Conservation (phyloP, 2,888 invertebrate species). For the Ochlodes sylvanus region DNA sequence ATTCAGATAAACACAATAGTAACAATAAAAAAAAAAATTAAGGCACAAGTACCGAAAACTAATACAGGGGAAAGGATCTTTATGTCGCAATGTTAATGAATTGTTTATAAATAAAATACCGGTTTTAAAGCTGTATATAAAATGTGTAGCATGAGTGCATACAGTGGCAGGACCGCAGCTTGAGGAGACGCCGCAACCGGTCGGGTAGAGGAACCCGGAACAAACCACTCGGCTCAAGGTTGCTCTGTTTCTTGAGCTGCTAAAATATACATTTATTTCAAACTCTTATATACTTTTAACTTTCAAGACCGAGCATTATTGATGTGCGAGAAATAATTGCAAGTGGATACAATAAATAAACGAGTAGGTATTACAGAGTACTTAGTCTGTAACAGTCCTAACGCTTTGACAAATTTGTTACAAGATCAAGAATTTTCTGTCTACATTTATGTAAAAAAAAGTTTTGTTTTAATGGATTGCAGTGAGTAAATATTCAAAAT, state of each 20-base stretch:
- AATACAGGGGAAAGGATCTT: background rate
- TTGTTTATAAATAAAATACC: background rate
- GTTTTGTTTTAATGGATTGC: no score
- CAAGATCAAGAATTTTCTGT: no score
- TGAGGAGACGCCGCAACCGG: slow-evolving; percentile 63
- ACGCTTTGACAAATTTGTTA: no score
- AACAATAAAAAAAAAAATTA: background rate
- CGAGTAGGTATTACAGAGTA: no score
- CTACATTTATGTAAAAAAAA: no score
- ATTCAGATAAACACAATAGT: background rate
- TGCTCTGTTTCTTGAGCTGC: slow-evolving; percentile 59
- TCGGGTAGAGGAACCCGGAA: slow-evolving; percentile 75
- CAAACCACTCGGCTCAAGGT: slow-evolving; percentile 72
- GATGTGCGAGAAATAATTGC: background rate
- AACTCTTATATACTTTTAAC: slow-evolving; percentile 1
- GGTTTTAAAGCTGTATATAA: slow-evolving; percentile 6
- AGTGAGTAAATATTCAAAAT: no score
- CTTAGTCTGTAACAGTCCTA: no score
- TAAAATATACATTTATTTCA: slow-evolving; percentile 19
- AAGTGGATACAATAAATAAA: no score
- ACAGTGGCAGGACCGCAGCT: slow-evolving; percentile 38
- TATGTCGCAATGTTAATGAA: slow-evolving; percentile 1
- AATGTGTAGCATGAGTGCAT: background rate
- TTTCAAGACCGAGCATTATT: background rate
- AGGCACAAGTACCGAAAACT: background rate